Evolutionary conservation across 2,113 vertebrate genomes (phyloP).

Genomic region (Gracilinanus agilis): DNA sequence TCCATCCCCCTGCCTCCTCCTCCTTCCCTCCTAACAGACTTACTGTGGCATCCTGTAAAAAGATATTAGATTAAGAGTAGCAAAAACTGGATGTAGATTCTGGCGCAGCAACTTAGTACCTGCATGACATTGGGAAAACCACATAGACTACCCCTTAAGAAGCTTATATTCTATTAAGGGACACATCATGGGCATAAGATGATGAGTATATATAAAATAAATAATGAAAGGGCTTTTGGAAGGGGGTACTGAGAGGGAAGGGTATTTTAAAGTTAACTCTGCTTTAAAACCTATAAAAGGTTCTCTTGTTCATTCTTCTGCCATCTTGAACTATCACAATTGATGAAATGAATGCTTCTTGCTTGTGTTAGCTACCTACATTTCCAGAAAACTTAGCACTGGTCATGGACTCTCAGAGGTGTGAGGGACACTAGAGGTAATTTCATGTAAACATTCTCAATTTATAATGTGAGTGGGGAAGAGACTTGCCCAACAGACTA

Average conservation of each 20-base stretch:
- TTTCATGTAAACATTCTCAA: neutral
- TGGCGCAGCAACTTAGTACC: neutral
- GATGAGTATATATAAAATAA: neutral
- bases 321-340: neutral
- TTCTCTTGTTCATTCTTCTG: neutral
- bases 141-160: neutral
- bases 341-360: neutral
- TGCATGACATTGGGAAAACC: neutral
- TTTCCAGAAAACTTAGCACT: neutral
- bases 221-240: neutral
- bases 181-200: neutral
- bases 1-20: conserved; percentile 1
- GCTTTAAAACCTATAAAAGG: neutral
- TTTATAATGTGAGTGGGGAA: neutral
- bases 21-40: conserved; percentile 1
- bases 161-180: neutral
- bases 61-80: neutral
- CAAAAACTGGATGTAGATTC: neutral
- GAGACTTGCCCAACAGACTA: neutral
- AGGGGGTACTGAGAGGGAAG: neutral
- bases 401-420: neutral
- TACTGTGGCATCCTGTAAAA: neutral
- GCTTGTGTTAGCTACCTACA: neutral
- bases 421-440: conserved; percentile 27
- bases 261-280: neutral